These are phyloP conservation scores for Ferrisia virgata DNA, from an alignment of 2,888 invertebrate genomes.

Conservation along the genomic window DNA sequence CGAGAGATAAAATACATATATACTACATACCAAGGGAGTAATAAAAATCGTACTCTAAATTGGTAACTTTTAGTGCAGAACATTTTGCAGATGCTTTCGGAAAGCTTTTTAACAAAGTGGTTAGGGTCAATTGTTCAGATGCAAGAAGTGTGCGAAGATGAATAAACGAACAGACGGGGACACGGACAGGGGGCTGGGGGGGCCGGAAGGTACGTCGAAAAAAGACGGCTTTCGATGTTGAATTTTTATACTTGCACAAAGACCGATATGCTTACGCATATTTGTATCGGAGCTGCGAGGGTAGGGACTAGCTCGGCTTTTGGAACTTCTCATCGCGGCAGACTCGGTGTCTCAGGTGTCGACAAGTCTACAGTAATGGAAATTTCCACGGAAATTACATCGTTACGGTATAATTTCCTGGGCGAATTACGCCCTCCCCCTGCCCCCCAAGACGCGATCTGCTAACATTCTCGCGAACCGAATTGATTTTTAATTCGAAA, in stretches of 20 bases:
- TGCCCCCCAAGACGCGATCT: no score
- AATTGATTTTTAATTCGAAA: slow-evolving; percentile 25
- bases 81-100: slow-evolving; percentile 44
- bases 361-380: slow-evolving; percentile 33
- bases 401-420: slow-evolving; percentile 7
- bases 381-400: slow-evolving; percentile 12
- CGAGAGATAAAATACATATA: slow-evolving; percentile 39
- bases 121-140: background rate
- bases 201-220: background rate
- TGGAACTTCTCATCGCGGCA: background rate
- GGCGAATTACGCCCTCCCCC: background rate
- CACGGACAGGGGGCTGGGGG: background rate
- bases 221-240: background rate
- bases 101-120: slow-evolving; percentile 41
- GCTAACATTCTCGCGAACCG: background rate
- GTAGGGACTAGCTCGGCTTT: no score
- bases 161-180: background rate
- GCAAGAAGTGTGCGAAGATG: background rate
- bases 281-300: background rate
- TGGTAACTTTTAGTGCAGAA: slow-evolving; percentile 46
- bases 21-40: slow-evolving; percentile 37
- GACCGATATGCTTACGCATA: background rate
- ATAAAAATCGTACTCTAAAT: slow-evolving; percentile 45
- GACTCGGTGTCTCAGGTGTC: slow-evolving; percentile 38
- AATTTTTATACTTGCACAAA: background rate